Conservation (phyloP, 2,113 vertebrate genomes). For the Equus przewalskii region DNA sequence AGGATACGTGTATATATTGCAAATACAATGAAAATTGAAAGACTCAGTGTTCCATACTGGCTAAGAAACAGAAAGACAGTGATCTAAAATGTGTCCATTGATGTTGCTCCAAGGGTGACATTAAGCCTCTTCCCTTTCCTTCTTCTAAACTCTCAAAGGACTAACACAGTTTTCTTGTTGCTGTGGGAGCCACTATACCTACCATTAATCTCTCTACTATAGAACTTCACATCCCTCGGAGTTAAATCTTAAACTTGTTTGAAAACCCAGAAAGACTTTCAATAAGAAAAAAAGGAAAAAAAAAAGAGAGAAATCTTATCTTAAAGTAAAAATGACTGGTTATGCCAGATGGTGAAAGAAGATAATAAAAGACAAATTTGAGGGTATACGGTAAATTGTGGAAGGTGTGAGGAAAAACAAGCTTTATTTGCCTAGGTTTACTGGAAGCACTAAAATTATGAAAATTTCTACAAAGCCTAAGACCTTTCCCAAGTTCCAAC, state of each 20-base stretch:
- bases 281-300: neutral
- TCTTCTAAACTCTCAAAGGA: neutral
- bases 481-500: neutral
- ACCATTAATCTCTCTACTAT: neutral
- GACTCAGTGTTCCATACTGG: neutral
- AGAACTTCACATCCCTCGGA: neutral
- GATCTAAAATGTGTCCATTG: neutral
- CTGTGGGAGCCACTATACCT: neutral
- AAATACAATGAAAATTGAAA: neutral
- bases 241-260: conserved; percentile 41
- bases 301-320: neutral
- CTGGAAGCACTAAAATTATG: conserved; percentile 2
- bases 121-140: neutral
- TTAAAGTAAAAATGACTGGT: neutral
- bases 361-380: conserved; percentile 19
- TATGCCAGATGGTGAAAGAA: neutral
- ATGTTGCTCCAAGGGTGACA: neutral
- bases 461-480: neutral
- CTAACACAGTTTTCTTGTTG: neutral
- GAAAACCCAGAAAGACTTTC: conserved; percentile 38
- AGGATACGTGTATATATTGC: neutral
- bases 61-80: neutral
- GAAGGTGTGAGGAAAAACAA: neutral
- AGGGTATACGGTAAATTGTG: neutral
- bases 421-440: neutral